These are phyloP conservation scores for Melanotaenia boesemani DNA, from an alignment of 2,797 vertebrate genomes.

Conservation along the genomic window DNA sequence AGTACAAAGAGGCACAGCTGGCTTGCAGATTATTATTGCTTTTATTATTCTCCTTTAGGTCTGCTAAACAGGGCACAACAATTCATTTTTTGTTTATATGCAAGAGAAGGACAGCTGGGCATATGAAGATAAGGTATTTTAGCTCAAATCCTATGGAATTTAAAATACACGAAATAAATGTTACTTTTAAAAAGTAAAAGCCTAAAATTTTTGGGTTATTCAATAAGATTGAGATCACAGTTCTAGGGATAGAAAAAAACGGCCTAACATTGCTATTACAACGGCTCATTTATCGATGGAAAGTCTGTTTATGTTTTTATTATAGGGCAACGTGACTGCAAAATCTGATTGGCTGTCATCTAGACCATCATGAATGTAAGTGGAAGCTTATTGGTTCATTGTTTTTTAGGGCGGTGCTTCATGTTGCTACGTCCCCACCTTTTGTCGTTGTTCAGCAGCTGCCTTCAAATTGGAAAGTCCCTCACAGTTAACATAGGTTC, in stretches of 20 bases:
- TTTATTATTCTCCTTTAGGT: neutral
- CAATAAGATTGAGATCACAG: neutral
- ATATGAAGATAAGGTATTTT: neutral
- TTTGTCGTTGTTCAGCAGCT: conserved; percentile 66
- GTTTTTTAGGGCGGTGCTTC: conserved; percentile 53
- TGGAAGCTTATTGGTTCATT: conserved; percentile 56
- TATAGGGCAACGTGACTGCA: conserved; percentile 44
- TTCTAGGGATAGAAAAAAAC: neutral
- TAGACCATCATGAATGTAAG: conserved; percentile 24
- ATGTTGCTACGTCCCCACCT: conserved; percentile 65
- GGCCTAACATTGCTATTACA: neutral
- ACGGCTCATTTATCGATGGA: conserved; percentile 21
- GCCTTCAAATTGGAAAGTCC: conserved; percentile 74
- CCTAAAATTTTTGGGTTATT: neutral
- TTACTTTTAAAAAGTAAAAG: neutral
- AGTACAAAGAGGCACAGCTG: conserved; percentile 1
- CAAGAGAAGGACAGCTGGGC: conserved; percentile 19
- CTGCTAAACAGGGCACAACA: conserved; percentile 3
- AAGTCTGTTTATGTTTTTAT: conserved; percentile 70
- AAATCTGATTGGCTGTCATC: conserved; percentile 59
- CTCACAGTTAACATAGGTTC: conserved; percentile 53
- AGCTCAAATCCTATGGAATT: neutral
- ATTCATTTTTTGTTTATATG: conserved; percentile 20
- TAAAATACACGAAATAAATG: neutral
- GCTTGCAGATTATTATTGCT: conserved; percentile 3